A percentile compares a stretch with the other conserved stretches of the same genome.
Evolutionary conservation across 2,888 invertebrate genomes (phyloP).

Genomic region (Pseudococcus longispinus): DNA sequence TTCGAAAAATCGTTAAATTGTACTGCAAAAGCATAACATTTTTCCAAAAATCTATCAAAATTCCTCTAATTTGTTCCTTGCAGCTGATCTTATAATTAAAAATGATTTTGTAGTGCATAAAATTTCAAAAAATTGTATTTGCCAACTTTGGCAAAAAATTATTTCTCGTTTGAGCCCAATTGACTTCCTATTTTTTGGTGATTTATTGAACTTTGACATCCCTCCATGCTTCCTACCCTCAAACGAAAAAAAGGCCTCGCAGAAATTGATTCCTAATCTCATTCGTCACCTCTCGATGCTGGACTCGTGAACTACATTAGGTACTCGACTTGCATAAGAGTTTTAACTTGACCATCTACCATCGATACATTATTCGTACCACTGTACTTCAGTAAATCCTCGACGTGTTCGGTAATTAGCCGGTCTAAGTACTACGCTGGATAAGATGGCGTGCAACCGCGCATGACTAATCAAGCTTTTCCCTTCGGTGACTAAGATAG

Average conservation of each 20-base stretch:
- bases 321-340: background rate
- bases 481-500: background rate
- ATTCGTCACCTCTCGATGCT: background rate
- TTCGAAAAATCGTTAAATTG: too few relatives aligned
- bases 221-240: background rate
- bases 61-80: too few relatives aligned
- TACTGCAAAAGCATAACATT: too few relatives aligned
- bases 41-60: too few relatives aligned
- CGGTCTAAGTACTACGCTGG: background rate
- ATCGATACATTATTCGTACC: background rate
- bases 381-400: background rate
- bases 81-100: too few relatives aligned
- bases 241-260: background rate
- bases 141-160: too few relatives aligned
- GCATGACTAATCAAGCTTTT: conserved; percentile 12
- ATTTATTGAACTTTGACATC: too few relatives aligned
- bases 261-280: background rate
- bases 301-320: background rate
- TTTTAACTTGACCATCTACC: background rate
- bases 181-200: too few relatives aligned
- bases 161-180: too few relatives aligned
- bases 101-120: too few relatives aligned
- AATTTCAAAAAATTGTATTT: too few relatives aligned
- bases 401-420: background rate
- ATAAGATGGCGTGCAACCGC: background rate